Percentiles rank a stretch among this genome's conserved stretches.
These are phyloP conservation scores for Xiphophorus birchmanni DNA, from an alignment of 2,797 vertebrate genomes.

Conservation along the genomic window DNA sequence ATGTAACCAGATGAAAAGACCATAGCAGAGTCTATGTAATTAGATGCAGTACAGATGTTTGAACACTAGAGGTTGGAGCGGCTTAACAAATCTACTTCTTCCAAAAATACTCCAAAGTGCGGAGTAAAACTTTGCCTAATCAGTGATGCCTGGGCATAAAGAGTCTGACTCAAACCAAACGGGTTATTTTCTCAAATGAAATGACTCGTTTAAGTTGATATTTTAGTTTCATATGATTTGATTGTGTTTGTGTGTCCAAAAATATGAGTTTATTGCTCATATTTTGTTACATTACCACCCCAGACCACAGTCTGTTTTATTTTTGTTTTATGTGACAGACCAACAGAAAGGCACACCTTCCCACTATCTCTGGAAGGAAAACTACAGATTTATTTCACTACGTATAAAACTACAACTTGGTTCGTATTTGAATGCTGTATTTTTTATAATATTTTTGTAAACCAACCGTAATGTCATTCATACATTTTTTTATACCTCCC, in stretches of 20 bases:
- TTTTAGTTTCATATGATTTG: not conserved
- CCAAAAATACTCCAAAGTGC: not conserved
- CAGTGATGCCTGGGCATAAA: not conserved
- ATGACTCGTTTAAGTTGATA: not conserved
- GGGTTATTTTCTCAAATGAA: not conserved
- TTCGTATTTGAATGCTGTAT: not conserved
- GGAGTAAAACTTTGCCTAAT: not conserved
- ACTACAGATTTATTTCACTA: not conserved
- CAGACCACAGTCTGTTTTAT: not conserved
- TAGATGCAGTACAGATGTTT: constrained; percentile 23
- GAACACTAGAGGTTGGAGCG: constrained; percentile 37
- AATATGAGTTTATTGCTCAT: not conserved
- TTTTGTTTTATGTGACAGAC: not conserved
- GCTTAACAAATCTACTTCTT: not conserved
- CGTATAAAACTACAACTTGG: not conserved
- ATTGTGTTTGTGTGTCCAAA: not conserved
- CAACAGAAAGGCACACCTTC: not conserved
- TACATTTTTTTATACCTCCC: not conserved
- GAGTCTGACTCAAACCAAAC: not conserved
- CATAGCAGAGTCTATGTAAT: not conserved
- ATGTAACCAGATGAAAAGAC: constrained; percentile 9
- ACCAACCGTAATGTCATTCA: not conserved
- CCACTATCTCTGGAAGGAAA: not conserved
- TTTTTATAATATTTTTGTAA: not conserved
- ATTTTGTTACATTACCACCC: not conserved